These are phyloP conservation scores for Musca domestica DNA, from an alignment of 1,140 invertebrate genomes.

Conservation along the genomic window DNA sequence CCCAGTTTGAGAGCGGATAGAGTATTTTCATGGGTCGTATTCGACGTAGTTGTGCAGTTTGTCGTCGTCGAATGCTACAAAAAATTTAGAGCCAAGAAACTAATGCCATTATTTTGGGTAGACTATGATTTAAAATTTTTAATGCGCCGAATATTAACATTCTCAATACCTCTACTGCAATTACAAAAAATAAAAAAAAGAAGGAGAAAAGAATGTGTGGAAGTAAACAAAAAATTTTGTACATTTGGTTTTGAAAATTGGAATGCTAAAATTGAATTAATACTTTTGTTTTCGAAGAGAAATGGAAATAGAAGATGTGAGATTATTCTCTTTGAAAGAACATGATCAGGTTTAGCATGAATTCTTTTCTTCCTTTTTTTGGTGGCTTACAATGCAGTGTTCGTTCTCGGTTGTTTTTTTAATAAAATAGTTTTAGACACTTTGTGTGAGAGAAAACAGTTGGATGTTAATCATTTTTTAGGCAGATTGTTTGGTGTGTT, in stretches of 20 bases:
- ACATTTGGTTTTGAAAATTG: too few species aligned
- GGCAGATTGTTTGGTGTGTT: neutral
- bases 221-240: too few species aligned
- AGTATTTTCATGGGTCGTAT: neutral
- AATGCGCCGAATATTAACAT: constrained; percentile 16
- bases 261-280: too few species aligned
- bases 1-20: neutral
- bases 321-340: too few species aligned
- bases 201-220: neutral
- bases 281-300: too few species aligned
- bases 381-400: constrained; percentile 11
- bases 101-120: constrained; percentile 19
- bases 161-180: constrained; percentile 15
- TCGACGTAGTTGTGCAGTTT: neutral
- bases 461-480: neutral
- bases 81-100: constrained; percentile 19
- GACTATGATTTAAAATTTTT: constrained; percentile 21
- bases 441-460: too few species aligned
- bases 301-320: neutral
- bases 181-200: constrained; percentile 6
- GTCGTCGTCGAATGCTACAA: constrained; percentile 18
- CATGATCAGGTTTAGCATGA: too few species aligned
- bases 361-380: too few species aligned
- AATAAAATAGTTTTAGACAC: too few species aligned
- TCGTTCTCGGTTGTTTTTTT: too few species aligned